Conservation (phyloP, 2,797 vertebrate species). For the Macropus fuliginosus region DNA sequence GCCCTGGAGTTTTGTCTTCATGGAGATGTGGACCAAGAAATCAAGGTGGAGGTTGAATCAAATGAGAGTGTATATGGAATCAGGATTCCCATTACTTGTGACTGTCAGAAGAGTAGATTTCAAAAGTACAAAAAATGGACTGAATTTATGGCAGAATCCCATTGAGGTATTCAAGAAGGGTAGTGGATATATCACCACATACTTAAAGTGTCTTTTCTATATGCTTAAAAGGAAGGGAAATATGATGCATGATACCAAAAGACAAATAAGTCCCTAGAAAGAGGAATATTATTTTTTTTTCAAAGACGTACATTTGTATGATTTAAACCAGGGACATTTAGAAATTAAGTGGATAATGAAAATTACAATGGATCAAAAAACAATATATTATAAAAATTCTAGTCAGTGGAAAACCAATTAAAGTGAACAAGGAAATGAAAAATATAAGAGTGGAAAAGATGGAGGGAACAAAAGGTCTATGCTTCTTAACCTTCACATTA, state of each 20-base stretch:
- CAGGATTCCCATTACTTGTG: background rate
- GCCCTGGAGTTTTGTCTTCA: background rate
- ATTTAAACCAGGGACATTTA: background rate
- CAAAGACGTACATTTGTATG: background rate
- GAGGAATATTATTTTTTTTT: background rate
- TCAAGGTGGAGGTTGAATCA: background rate
- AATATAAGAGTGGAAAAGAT: background rate
- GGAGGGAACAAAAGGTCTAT: background rate
- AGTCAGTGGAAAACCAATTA: background rate
- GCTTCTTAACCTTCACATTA: background rate
- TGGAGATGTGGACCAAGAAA: background rate
- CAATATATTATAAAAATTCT: background rate
- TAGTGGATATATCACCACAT: background rate
- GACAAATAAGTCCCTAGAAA: background rate
- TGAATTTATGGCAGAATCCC: background rate
- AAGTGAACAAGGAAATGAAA: slow-evolving; percentile 8
- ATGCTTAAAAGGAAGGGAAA: slow-evolving; percentile 2
- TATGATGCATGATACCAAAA: background rate
- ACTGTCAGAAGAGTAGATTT: background rate
- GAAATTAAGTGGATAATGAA: background rate
- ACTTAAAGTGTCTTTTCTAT: background rate
- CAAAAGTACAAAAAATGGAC: background rate
- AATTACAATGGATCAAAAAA: background rate
- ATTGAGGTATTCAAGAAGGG: background rate
- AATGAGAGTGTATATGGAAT: background rate